Evolutionary conservation across 2,888 invertebrate species (phyloP).

Genomic region (Tetheella fluctuosa): DNA sequence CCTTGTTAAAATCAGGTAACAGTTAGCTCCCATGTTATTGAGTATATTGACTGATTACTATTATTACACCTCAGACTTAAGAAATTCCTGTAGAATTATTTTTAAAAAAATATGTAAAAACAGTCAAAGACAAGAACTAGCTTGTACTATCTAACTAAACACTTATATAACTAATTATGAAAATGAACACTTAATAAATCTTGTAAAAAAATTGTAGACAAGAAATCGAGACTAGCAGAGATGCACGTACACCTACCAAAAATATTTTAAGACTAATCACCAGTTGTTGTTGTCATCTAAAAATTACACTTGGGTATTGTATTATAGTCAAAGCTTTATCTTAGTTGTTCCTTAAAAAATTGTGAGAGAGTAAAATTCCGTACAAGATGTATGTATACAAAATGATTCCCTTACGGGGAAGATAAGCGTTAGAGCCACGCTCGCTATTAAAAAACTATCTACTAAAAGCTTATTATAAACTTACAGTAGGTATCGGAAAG

Average conservation of each 20-base stretch:
- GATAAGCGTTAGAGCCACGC: no score
- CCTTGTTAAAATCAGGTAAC: no score
- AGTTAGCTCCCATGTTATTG: neutral
- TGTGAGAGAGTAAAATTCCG: no score
- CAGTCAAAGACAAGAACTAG: neutral
- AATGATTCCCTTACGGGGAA: no score
- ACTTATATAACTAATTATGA: neutral
- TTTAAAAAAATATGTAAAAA: neutral
- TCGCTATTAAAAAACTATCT: no score
- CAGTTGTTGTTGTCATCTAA: neutral
- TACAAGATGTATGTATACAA: no score
- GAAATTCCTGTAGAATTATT: neutral
- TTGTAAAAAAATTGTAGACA: neutral
- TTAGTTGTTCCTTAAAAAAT: neutral
- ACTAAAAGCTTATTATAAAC: no score
- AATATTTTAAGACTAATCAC: neutral
- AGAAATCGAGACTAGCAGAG: conserved; percentile 3
- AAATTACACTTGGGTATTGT: neutral
- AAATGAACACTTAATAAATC: neutral
- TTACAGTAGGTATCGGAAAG: no score
- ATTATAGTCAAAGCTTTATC: neutral
- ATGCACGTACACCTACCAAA: neutral
- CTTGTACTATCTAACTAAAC: neutral
- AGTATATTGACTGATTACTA: neutral
- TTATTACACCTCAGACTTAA: neutral